phyloP scores from a whole-genome alignment of 2,888 invertebrate species.

The Odontocerum albicorne region DNA sequence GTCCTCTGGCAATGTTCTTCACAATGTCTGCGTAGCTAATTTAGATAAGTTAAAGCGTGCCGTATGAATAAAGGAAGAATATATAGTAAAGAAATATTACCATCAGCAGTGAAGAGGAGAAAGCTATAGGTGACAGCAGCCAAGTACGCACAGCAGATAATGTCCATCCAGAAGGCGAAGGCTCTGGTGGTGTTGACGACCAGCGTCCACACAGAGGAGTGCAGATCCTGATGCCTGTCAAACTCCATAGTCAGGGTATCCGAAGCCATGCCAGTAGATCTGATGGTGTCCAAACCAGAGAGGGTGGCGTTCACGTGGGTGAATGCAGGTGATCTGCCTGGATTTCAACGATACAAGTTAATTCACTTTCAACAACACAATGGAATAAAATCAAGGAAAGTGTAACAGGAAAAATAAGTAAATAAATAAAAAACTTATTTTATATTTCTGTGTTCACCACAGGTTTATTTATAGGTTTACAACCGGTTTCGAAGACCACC shows the following conservation, averaged over 20 bases:
- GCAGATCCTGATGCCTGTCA: slow-evolving; percentile 64
- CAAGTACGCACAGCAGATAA: slow-evolving; percentile 58
- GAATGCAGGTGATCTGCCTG: slow-evolving; percentile 81
- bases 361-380: too few relatives aligned
- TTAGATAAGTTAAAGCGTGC: too few relatives aligned
- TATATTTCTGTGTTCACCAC: too few relatives aligned
- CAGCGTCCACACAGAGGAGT: slow-evolving; percentile 66
- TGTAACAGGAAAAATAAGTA: too few relatives aligned
- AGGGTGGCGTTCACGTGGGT: slow-evolving; percentile 80
- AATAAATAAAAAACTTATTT: too few relatives aligned
- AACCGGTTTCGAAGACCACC: too few relatives aligned
- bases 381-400: too few relatives aligned
- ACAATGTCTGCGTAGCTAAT: too few relatives aligned
- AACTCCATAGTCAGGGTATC: slow-evolving; percentile 68
- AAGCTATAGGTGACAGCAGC: slow-evolving; percentile 68
- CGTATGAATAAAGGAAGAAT: background rate
- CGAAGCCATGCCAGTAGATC: slow-evolving; percentile 69
- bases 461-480: too few relatives aligned
- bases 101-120: slow-evolving; percentile 53
- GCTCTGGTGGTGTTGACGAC: slow-evolving; percentile 52
- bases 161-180: slow-evolving; percentile 61
- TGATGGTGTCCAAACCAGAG: slow-evolving; percentile 78
- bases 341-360: slow-evolving; percentile 4
- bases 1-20: too few relatives aligned
- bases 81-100: slow-evolving; percentile 15